Percentiles rank a stretch among this genome's conserved stretches.
These are phyloP conservation scores for Diadema setosum DNA, from an alignment of 35 echinoderm and acorn worm genomes.

Conservation along the genomic window DNA sequence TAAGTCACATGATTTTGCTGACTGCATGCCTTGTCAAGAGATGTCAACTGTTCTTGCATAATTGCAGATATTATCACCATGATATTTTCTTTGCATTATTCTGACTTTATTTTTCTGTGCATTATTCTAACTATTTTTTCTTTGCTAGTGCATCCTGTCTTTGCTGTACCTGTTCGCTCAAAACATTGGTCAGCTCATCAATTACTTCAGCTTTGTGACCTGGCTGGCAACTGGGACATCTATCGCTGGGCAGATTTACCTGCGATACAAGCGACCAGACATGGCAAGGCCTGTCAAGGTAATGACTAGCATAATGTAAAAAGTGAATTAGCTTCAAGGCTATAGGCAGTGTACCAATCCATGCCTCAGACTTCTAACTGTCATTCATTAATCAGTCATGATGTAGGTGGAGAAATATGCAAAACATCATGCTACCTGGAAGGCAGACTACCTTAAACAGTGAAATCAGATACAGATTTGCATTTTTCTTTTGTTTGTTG, in stretches of 20 bases:
- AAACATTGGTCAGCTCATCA: constrained; percentile 92
- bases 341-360: too few relatives aligned
- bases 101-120: background rate
- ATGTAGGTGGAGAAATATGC: too few relatives aligned
- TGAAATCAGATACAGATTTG: too few relatives aligned
- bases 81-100: background rate
- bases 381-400: too few relatives aligned
- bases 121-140: background rate
- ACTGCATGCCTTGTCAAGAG: too few relatives aligned
- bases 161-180: constrained; percentile 78
- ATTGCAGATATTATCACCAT: background rate
- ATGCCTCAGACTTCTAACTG: too few relatives aligned
- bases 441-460: too few relatives aligned
- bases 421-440: too few relatives aligned
- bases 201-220: constrained; percentile 97
- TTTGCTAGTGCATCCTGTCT: constrained; percentile 72
- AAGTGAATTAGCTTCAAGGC: too few relatives aligned
- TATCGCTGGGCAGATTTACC: constrained; percentile 67
- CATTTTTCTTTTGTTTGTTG: too few relatives aligned
- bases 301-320: too few relatives aligned
- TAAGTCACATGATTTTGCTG: too few relatives aligned
- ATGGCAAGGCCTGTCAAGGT: constrained; percentile 88
- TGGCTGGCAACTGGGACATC: constrained; percentile 82
- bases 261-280: constrained; percentile 69
- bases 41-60: background rate